Percentiles rank a stretch among this genome's conserved stretches.
Conservation (phyloP, 1,140 invertebrate genomes). For the Choristoneura fumiferana region DNA sequence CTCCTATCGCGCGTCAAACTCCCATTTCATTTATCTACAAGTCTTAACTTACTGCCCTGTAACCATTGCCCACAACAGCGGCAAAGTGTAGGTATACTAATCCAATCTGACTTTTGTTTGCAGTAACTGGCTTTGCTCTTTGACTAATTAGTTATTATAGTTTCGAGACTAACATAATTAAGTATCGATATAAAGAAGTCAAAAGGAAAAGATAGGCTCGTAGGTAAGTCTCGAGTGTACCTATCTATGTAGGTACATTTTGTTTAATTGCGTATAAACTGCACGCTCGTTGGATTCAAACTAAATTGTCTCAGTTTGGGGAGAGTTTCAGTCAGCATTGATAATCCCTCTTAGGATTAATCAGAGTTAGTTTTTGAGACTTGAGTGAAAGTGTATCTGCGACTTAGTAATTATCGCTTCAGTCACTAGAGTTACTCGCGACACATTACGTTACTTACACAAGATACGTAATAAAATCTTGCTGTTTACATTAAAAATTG, state of each 20-base stretch:
- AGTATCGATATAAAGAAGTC: background rate
- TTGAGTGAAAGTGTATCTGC: background rate
- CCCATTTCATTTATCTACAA: constrained; percentile 59
- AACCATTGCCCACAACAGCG: background rate
- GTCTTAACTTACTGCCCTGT: constrained; percentile 25
- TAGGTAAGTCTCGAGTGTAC: too few species aligned
- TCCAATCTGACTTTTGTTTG: background rate
- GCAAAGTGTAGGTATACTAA: too few species aligned
- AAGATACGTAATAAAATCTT: too few species aligned
- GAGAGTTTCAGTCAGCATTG: constrained; percentile 39
- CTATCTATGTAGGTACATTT: constrained; percentile 41
- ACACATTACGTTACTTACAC: too few species aligned
- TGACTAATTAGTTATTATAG: too few species aligned
- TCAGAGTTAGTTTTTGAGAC: background rate
- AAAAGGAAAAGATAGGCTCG: too few species aligned
- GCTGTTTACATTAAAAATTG: too few species aligned
- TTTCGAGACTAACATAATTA: too few species aligned
- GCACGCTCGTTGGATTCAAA: constrained; percentile 43
- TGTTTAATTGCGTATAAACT: constrained; percentile 60
- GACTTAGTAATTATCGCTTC: too few species aligned
- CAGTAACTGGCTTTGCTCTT: background rate
- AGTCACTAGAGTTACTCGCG: too few species aligned
- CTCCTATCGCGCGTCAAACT: constrained; percentile 58
- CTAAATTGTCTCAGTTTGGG: constrained; percentile 44
- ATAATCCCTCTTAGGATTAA: constrained; percentile 39